Conservation (phyloP, 2,113 vertebrate genomes). For the Eptatretus burgeri region DNA sequence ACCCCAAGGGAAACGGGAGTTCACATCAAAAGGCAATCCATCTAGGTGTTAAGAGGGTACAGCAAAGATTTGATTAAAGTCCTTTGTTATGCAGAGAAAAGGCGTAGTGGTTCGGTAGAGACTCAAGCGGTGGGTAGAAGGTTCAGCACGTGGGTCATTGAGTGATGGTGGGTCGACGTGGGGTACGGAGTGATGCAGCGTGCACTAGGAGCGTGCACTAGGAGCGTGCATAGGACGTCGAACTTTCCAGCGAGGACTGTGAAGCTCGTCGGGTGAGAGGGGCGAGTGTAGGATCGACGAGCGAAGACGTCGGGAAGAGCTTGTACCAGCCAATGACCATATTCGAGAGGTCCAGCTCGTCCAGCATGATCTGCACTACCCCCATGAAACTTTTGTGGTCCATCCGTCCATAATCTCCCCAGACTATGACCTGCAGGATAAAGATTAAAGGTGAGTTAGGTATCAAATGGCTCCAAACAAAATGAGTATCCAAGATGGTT, state of each 20-base stretch:
- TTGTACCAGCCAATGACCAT: slow-evolving; percentile 99
- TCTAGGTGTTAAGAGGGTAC: too few relatives aligned
- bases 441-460: slow-evolving; percentile 9
- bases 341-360: slow-evolving; percentile 77
- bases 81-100: too few relatives aligned
- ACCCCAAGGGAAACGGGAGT: too few relatives aligned
- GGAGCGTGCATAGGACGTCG: slow-evolving; percentile 17
- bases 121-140: too few relatives aligned
- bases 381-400: slow-evolving; percentile 99
- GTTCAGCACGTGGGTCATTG: too few relatives aligned
- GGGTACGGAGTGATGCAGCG: not conserved
- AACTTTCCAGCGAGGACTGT: slow-evolving; percentile 81
- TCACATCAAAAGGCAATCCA: too few relatives aligned
- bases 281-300: slow-evolving; percentile 80
- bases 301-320: slow-evolving; percentile 73
- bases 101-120: too few relatives aligned
- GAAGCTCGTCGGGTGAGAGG: slow-evolving; percentile 75
- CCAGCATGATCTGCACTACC: slow-evolving; percentile 81
- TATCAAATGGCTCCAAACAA: too few relatives aligned
- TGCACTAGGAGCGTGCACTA: slow-evolving; percentile 4
- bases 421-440: slow-evolving; percentile 56
- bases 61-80: too few relatives aligned
- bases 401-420: slow-evolving; percentile 95
- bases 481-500: too few relatives aligned
- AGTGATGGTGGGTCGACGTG: too few relatives aligned